Base-by-base conservation (phyloP, 92 coral and sea anemone genomes). In the Siderastrea siderea region DNA sequence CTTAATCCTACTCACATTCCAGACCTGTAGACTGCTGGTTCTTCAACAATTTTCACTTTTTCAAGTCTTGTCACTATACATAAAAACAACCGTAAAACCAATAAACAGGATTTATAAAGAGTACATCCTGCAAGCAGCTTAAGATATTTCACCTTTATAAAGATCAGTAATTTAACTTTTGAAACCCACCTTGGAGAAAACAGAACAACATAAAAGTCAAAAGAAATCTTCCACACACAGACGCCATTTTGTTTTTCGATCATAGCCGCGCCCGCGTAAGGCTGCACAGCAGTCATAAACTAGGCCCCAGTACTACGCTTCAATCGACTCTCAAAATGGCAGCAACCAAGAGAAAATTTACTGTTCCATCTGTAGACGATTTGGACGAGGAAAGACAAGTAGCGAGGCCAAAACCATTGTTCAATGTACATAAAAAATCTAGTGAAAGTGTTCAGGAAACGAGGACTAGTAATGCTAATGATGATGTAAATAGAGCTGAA, bases 11-110 rank as follows among this genome's bases (percentile, higher is more conserved):
- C 99, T 94, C 86, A 97, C 99, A 89, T 81, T 68, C 98, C 98
- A 44, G 91, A 76, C 47, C 84, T 91, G 71, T 90, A 97, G 60
- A 82, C 94, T 15, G 99, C 99, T 45, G 99, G 99, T 76, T 92
- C 99, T 88, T 97, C 95, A 8, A 97, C 98, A 85, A 97, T 97
- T 78, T 97, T 97, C 26, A 95, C 96, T 44, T 90, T 90, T 72
- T 73, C 87, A 71, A 45, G 69, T 19, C 71, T 71, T 52, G 61
- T 58, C 13, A 11, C 87, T 83, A 73, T n/a, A 38, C 38, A 55
- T 47, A 38, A 66, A 45, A 59, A 7, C 15, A 13, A 10, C n/a
- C 13, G n/a, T 59, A 59, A 66, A 72, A 72, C 14, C 64, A 52
- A 15, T 12, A 5, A 7, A n/a, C 9, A 55, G 19, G 12, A 17